phyloP scores from a whole-genome alignment of 2,888 invertebrate genomes.

The Trachelus tabidus region DNA sequence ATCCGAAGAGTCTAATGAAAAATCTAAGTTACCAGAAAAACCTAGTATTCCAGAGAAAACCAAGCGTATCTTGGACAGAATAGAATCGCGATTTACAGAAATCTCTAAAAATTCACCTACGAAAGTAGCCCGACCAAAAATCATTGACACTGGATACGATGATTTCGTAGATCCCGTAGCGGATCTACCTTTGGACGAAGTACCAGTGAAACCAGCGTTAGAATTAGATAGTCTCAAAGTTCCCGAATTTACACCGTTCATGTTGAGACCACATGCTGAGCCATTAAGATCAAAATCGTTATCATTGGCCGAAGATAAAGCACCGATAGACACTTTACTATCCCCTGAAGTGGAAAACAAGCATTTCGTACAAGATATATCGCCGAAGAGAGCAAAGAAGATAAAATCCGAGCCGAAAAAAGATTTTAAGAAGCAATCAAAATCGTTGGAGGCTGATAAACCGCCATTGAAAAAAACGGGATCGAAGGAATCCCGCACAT shows the following conservation, averaged over 20 bases:
- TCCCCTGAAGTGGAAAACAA: slow-evolving; percentile 63
- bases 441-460: slow-evolving; percentile 61
- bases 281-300: slow-evolving; percentile 60
- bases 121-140: slow-evolving; percentile 53
- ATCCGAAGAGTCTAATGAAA: slow-evolving; percentile 27
- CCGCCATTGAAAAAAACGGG: slow-evolving; percentile 57
- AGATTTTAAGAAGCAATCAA: slow-evolving; percentile 63
- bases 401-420: slow-evolving; percentile 57
- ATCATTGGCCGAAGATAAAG: slow-evolving; percentile 63
- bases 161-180: slow-evolving; percentile 65
- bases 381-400: slow-evolving; percentile 55
- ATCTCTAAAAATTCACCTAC: slow-evolving; percentile 50
- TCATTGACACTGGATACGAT: slow-evolving; percentile 62
- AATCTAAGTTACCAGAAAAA: slow-evolving; percentile 50
- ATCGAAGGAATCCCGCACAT: slow-evolving; percentile 54
- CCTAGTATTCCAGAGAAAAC: slow-evolving; percentile 64
- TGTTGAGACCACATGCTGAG: slow-evolving; percentile 60
- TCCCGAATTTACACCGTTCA: slow-evolving; percentile 61
- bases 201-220: slow-evolving; percentile 59
- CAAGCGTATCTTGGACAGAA: slow-evolving; percentile 59
- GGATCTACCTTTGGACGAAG: slow-evolving; percentile 61
- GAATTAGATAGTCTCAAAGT: slow-evolving; percentile 62
- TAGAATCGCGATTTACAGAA: slow-evolving; percentile 58
- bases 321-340: slow-evolving; percentile 60
- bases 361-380: slow-evolving; percentile 58